Conservation (phyloP, 2,797 vertebrate genomes). For the Xiphophorus birchmanni region DNA sequence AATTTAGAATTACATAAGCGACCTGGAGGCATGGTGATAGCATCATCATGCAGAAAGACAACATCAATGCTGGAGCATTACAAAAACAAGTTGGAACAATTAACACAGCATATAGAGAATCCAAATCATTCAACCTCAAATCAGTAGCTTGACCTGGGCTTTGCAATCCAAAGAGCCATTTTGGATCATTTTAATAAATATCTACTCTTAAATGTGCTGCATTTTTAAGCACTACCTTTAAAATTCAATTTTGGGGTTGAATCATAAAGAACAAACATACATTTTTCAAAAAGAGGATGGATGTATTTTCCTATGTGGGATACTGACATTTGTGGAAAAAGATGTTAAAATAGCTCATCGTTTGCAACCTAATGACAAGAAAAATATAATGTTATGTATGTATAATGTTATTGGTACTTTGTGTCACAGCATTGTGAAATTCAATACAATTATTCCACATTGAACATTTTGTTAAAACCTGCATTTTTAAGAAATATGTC, state of each 20-base stretch:
- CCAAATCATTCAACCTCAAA: background rate
- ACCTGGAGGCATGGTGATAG: background rate
- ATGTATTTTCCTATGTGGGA: background rate
- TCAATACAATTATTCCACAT: background rate
- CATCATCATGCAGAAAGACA: background rate
- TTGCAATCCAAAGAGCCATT: background rate
- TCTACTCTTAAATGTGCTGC: background rate
- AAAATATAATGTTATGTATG: background rate
- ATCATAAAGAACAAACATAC: background rate
- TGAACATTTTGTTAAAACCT: background rate
- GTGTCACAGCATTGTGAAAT: background rate
- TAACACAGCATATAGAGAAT: background rate
- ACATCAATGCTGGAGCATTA: background rate
- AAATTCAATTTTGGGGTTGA: background rate
- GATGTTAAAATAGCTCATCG: background rate
- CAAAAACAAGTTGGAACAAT: background rate
- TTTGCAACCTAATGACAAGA: background rate
- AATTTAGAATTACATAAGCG: background rate
- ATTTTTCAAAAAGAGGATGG: background rate
- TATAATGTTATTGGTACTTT: background rate
- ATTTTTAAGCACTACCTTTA: background rate
- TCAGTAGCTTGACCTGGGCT: background rate
- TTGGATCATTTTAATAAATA: background rate
- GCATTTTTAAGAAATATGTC: background rate
- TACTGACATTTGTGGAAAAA: background rate